phyloP scores from a whole-genome alignment of 92 coral and sea anemone species.

The Actinostola sp. region DNA sequence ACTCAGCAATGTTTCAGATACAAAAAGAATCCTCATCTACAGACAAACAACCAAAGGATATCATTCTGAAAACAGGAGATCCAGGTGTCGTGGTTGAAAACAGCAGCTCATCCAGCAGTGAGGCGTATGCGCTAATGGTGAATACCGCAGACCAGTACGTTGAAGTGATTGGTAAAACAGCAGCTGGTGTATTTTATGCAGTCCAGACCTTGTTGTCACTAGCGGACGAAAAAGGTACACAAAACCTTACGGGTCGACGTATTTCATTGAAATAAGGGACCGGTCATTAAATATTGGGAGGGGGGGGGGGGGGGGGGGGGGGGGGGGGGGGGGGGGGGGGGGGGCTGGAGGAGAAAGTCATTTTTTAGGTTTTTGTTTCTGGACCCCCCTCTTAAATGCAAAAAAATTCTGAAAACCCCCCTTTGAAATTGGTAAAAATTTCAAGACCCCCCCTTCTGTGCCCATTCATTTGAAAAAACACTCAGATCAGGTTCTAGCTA shows the following conservation, averaged over 20 bases:
- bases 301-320: no score
- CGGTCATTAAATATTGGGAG: no score
- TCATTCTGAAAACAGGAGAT: constrained; percentile 39
- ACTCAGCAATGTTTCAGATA: constrained; percentile 31
- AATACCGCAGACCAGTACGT: constrained; percentile 30
- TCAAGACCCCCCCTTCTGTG: no score
- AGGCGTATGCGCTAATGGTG: constrained; percentile 58
- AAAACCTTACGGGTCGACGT: neutral
- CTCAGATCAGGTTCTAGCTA: no score
- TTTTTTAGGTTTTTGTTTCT: no score
- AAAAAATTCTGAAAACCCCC: no score
- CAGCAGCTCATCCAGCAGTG: constrained; percentile 37
- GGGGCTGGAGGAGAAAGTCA: no score
- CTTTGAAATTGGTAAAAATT: no score
- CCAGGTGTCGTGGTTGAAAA: constrained; percentile 35
- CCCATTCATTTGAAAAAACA: no score
- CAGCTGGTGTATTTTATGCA: constrained; percentile 82
- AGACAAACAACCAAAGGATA: neutral
- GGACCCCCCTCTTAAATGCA: no score
- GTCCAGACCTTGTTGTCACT: constrained; percentile 77
- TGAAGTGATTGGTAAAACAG: constrained; percentile 53
- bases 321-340: no score
- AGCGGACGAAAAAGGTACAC: constrained; percentile 35
- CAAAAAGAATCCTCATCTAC: constrained; percentile 10
- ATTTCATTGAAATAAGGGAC: neutral